phyloP scores from a whole-genome alignment of 2,113 vertebrate species.

The Vicugna pacos region DNA sequence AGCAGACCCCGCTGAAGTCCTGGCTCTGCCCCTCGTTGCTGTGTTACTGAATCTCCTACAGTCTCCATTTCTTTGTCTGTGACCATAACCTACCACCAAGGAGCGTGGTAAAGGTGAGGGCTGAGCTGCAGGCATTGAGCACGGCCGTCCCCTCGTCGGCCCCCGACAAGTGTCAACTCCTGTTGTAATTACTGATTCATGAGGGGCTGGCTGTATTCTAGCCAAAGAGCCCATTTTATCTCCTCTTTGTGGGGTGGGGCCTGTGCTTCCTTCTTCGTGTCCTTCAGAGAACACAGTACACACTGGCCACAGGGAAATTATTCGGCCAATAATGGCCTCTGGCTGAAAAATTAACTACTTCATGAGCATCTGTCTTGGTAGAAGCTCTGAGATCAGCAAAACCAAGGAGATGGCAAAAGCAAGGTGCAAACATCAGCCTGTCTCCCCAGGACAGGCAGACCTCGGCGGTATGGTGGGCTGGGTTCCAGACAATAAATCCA shows the following conservation, averaged over 20 bases:
- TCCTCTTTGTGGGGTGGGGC: not conserved
- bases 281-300: not conserved
- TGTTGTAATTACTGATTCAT: accelerated
- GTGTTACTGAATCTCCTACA: accelerated
- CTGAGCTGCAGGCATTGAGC: not conserved
- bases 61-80: not conserved
- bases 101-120: not conserved
- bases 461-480: not conserved
- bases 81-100: accelerated
- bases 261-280: accelerated
- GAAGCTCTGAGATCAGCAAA: not conserved
- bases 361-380: not conserved
- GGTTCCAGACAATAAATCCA: not conserved
- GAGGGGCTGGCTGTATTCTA: accelerated
- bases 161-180: not conserved
- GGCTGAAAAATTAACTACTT: not conserved
- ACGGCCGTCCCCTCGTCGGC: no score
- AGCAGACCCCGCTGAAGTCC: not conserved
- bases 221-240: accelerated
- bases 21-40: not conserved
- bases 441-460: not conserved
- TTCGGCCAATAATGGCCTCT: accelerated
- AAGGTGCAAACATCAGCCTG: accelerated
- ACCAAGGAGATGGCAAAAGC: not conserved
- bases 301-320: not conserved